Evolutionary conservation across 1,140 invertebrate genomes (phyloP), one percentile per base, ranked within the genome.

Genomic region (Lepidostoma basale): DNA sequence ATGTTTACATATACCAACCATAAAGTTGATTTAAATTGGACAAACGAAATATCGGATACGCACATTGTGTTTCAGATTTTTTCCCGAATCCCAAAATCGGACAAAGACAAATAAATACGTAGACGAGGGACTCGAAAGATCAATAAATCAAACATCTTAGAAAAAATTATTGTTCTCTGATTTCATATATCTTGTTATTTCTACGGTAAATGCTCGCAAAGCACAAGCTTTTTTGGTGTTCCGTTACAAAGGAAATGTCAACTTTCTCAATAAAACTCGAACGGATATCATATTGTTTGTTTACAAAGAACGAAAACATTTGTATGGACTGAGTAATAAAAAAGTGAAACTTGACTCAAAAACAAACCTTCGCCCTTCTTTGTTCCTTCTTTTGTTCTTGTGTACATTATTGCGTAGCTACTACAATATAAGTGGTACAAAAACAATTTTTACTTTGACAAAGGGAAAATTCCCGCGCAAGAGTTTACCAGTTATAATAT

Each of bases 241-340:
- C 14, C 30, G 25, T 54, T 54, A 30, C 49, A 54, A 54, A 54
- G 49, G 26, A 30, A 54, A 54, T 54, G 49, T 54, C 49, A 54
- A 54, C 14, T 54, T 54, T 54, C 23, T 54, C 49, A 54, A 54
- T 54, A 54, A 54, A 54, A 54, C 49, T 33, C 49, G 49, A 30
- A 8, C 49, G 49, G 49, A 54, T 54, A 54, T 54, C 49, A 54
- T 54, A 54, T 54, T 54, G 23, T 54, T 54, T 54, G 49, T 54
- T 54, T 54, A 54, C 49, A 54, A 54, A 54, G 49, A 54, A 54
- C 18, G 45, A 28, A 30, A 30, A 54, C 49, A 28, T 54, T 54
- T 54, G 47, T 52, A 52, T 52, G 49, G 49, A 4, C 26, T n/a
- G n/a, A 16, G 49, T 54, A 28, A 28, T 54, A 54, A 54, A 36